Conservation (phyloP, 2,888 invertebrate species). For the Mythimna pallens region DNA sequence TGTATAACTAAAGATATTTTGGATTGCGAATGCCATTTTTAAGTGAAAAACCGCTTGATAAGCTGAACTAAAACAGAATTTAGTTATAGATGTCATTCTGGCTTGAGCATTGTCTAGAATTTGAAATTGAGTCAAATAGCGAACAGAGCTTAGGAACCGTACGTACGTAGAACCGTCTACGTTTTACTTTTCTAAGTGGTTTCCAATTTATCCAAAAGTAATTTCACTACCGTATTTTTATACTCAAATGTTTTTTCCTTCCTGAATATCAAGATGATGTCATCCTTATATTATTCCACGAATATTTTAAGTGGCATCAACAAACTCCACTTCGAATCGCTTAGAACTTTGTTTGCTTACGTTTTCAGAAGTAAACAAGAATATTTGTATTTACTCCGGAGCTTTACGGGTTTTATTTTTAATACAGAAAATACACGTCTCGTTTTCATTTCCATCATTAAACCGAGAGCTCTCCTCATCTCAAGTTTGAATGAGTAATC, state of each 20-base stretch:
- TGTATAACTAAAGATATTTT: not conserved
- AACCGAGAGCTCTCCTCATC: conserved; percentile 9
- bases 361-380: conserved; percentile 38
- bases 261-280: conserved; percentile 35
- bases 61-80: not conserved
- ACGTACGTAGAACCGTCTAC: no score
- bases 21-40: conserved; percentile 6
- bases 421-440: conserved; percentile 17
- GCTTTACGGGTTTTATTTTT: conserved; percentile 25
- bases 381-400: conserved; percentile 32
- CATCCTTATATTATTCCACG: conserved; percentile 38
- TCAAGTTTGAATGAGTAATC: not conserved
- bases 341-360: conserved; percentile 40
- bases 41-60: not conserved
- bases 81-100: not conserved
- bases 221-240: conserved; percentile 5
- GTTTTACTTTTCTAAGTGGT: not conserved
- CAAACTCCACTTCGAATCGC: conserved; percentile 34
- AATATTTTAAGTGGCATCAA: conserved; percentile 51
- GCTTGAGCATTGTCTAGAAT: not conserved
- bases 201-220: conserved; percentile 1
- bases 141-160: not conserved
- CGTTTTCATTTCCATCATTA: conserved; percentile 24
- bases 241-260: conserved; percentile 12
- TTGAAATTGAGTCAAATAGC: conserved; percentile 2